Base-by-base conservation (phyloP, 2,113 vertebrate species). In the Bufo bufo region DNA sequence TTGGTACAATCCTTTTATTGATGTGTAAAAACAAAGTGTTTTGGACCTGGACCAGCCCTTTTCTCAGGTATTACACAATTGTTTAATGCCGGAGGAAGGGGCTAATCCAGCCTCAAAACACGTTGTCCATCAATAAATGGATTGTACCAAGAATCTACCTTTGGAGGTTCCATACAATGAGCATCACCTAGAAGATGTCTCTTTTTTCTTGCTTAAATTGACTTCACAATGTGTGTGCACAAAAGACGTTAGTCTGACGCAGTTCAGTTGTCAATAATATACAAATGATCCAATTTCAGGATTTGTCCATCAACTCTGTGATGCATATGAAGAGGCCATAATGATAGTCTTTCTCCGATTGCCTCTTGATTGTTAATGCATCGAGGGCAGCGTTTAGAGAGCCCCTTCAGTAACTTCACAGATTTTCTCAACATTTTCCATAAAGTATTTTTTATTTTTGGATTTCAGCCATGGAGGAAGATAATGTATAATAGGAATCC, bases 401-500 rank as follows among this genome's bases (percentile, higher is more conserved):
- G 47, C 71, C 50, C 50, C 65, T 61, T 19, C 63, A 13, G 63
- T 71, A 54, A 23, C 59, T 69, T 83, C 7, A 17, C 19, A 17
- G 81, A 83, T 69, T 52, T 52, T 65, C 10, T 84, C 43, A 66
- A 13, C 58, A n/a, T 65, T 66, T 65, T 23, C 43, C 23, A 61
- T 43, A 81, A 81, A 45, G 33, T 47, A 54, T 43, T 84, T 82
- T 82, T 71, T 20, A 20, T 81, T 81, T 83, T 71, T 69, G 82
- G 82, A 49, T 3, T 71, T 8, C 49, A 43, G 20, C 82, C 82
- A 84, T 8, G 9, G 49, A 54, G 54, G 20, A 14, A 14, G 65
- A 52, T 69, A 33, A 84, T 71, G 49, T 84, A n/a, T 85, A 85
- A 85, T 75, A 75, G 20, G 56, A 85, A 75, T 72, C 16, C 50